phyloP scores from a whole-genome alignment of 2,888 invertebrate species.

The Rhagophthalmus giganteus region DNA sequence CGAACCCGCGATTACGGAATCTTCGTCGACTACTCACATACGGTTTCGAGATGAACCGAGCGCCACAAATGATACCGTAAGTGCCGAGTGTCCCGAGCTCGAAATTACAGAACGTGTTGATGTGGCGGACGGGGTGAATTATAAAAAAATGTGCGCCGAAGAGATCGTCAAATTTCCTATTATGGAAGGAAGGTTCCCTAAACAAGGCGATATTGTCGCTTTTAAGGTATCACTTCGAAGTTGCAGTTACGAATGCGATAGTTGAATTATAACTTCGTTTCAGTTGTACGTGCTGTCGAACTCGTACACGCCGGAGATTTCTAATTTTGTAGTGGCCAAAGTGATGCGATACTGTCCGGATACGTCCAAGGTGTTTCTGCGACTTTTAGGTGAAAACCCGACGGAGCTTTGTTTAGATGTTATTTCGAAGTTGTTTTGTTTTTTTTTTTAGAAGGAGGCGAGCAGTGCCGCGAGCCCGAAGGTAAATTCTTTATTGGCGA shows the following conservation, averaged over 20 bases:
- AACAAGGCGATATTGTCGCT: constrained; percentile 36
- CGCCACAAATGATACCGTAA: no score
- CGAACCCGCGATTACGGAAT: background rate
- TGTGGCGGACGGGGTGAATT: background rate
- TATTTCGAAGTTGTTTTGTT: no score
- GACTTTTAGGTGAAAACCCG: constrained; percentile 38
- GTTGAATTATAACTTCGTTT: background rate
- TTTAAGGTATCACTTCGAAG: constrained; percentile 41
- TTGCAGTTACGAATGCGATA: constrained; percentile 19
- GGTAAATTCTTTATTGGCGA: constrained; percentile 50
- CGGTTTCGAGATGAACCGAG: no score
- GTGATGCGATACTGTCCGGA: constrained; percentile 35
- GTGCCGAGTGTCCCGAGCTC: no score
- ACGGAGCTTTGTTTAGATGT: no score
- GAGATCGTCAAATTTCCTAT: constrained; percentile 30
- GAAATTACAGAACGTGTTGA: constrained; percentile 4
- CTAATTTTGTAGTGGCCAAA: constrained; percentile 49
- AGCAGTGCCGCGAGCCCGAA: constrained; percentile 45
- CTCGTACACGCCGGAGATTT: constrained; percentile 52
- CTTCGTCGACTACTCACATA: background rate
- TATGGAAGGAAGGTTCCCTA: constrained; percentile 25
- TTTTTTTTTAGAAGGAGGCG: constrained; percentile 48
- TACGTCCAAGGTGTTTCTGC: constrained; percentile 36
- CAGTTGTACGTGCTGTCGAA: constrained; percentile 9
- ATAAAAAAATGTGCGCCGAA: constrained; percentile 15